A percentile compares a stretch with the other conserved stretches of the same genome.
Conservation (phyloP, 2,888 invertebrate genomes). For the Aspidiotus destructor region DNA sequence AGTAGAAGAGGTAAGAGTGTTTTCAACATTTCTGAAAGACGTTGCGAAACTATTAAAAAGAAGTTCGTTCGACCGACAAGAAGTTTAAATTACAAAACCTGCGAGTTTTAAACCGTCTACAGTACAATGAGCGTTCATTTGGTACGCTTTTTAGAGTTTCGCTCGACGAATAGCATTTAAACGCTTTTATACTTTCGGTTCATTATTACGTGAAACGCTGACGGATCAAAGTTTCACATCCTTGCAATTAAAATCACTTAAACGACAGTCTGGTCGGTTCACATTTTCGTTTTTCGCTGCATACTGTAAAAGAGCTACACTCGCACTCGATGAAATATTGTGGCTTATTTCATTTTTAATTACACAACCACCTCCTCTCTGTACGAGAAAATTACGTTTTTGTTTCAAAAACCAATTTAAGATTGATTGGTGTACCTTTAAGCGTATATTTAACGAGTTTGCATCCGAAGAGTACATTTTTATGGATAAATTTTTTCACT, state of each 20-base stretch:
- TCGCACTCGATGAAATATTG: conserved; percentile 1
- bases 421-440: no score
- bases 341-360: conserved; percentile 2
- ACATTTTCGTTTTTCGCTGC: not conserved
- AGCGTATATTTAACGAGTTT: no score
- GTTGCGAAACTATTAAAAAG: no score
- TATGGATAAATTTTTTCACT: no score
- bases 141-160: conserved; percentile 1
- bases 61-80: no score
- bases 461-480: no score
- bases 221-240: conserved; percentile 4
- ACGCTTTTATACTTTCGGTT: conserved; percentile 2
- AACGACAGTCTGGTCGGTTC: conserved; percentile 1
- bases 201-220: conserved; percentile 1
- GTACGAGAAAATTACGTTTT: no score
- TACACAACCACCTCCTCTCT: not conserved
- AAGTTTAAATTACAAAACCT: no score
- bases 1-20: no score
- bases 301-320: not conserved
- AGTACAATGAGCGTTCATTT: not conserved
- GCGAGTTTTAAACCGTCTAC: no score
- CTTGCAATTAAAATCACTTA: not conserved
- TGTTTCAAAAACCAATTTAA: no score
- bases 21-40: no score
- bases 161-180: not conserved